Evolutionary conservation across 2,113 vertebrate species (phyloP), one percentile per base, ranked within the genome.

Genomic region (Octodon degus): DNA sequence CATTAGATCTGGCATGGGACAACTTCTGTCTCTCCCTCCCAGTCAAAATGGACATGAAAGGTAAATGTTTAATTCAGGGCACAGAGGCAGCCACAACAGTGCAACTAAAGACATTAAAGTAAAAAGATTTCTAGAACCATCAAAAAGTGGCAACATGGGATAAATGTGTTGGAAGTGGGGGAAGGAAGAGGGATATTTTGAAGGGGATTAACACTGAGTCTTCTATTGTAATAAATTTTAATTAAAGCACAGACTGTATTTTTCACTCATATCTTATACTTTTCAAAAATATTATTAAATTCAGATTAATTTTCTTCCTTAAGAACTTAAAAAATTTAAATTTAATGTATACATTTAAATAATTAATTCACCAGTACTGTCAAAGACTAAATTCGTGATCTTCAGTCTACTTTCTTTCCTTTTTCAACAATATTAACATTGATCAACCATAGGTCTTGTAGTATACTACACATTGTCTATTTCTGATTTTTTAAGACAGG

Each of bases 201-300:
- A 72, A 34, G 9, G 19, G 37, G 22, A 43, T 27, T 40, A 40
- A 43, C 14, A 22, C 37, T 40, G 10, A 25, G 22, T 43, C 72
- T 25, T 12, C 22, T 76, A 43, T 22, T 76, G 10, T 43, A 76
- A 43, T 76, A 76, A 76, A 76, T 13, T 76, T 76, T 43, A 76
- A 76, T 74, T 40, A 24, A 74, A 74, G 22, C 12, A 76, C 14
- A 47, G 40, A 76, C 24, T 25, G 11, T 76, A 27, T 14, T 27
- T 74, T 76, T 76, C 11, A 43, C 12, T 13, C 40, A 76, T 76
- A 24, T 5, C 72, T 76, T 76, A 76, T 16, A 60, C 7, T 30
- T 86, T 84, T 65, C 34, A 88, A 70, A 89, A 82, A 58, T 87
- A 6, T 87, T 76, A 76, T 67, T 74, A 89, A 85, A 89, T 16